A percentile compares a stretch with the other conserved stretches of the same genome.
Conservation (phyloP, 2,888 invertebrate species). For the Apeira syringaria region DNA sequence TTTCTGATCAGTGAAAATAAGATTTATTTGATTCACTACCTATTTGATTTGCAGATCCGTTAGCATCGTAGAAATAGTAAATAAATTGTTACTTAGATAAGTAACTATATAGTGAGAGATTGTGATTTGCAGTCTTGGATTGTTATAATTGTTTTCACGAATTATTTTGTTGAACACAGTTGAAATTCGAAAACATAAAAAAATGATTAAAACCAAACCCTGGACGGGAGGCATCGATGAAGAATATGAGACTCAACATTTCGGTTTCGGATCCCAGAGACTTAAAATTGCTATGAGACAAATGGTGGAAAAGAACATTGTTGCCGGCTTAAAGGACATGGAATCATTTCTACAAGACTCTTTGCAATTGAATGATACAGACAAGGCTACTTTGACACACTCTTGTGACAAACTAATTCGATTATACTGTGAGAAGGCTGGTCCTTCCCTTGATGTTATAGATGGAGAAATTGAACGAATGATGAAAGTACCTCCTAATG, state of each 20-base stretch:
- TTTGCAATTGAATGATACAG: slow-evolving; percentile 66
- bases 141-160: too few species aligned
- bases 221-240: slow-evolving; percentile 73
- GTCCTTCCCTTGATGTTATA: slow-evolving; percentile 56
- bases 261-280: slow-evolving; percentile 73
- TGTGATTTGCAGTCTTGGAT: too few species aligned
- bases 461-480: slow-evolving; percentile 67
- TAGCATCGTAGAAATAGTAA: too few species aligned
- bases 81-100: too few species aligned
- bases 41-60: too few species aligned
- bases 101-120: too few species aligned
- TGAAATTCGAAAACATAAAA: too few species aligned
- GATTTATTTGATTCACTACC: too few species aligned
- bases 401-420: slow-evolving; percentile 67
- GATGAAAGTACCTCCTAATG: slow-evolving; percentile 63
- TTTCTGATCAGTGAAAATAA: too few species aligned
- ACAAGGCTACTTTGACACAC: slow-evolving; percentile 57
- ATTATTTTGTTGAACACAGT: too few species aligned
- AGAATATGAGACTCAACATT: slow-evolving; percentile 78
- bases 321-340: slow-evolving; percentile 65
- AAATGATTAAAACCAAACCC: slow-evolving; percentile 60
- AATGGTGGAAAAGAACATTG: slow-evolving; percentile 75
- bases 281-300: slow-evolving; percentile 71
- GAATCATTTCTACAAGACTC: slow-evolving; percentile 61
- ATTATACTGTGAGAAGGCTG: slow-evolving; percentile 66